Evolutionary conservation across 2,113 vertebrate species (phyloP), one percentile per base, ranked within the genome.

Genomic region (Typhlomys cinereus): DNA sequence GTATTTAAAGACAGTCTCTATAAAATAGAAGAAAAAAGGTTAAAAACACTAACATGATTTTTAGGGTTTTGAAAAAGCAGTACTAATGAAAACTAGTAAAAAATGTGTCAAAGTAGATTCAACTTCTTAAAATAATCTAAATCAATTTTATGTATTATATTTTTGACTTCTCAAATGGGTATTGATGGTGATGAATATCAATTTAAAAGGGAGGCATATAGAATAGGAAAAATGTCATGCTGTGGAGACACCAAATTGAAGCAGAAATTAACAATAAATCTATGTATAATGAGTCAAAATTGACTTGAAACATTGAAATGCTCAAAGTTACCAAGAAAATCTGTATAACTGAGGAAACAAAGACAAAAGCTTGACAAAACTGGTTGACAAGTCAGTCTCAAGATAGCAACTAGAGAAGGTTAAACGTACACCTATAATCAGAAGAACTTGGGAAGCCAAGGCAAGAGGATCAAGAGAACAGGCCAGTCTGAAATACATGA

Each of bases 1-100:
- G 98, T 99, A 94, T 98, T 99, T 95, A 98, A 96, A 41, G 98
- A 98, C 0, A 98, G 89, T 95, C 98, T 99, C 98, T 99, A 97
- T n/a, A 97, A 97, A 93, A 81, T 2, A 91, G 34, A 95, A 73
- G n/a, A n/a, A n/a, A 52, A 79, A 95, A 90, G 57, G 0, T 64
- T 67, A 61, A 93, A 50, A 92, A 71, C 0, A 87, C 59, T 73
- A 84, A 84, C 4, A 67, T 69, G 31, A 83, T 64, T 84, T 92
- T 41, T 89, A 85, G 73, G 21, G n/a, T 71, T 80, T 44, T 88
- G 10, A 94, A 88, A n/a, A 94, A 86, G 52, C 1, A 62, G 13
- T 57, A 74, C 57, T 71, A 85, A 70, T 80, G 25, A 92, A 85
- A 95, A 61, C 27, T 79, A 25, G 25, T 48, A 66, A 44, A 89